A percentile compares a stretch with the other conserved stretches of the same genome.
These are phyloP conservation scores for Oreochromis tanganicae DNA, from an alignment of 2,113 vertebrate genomes.

Conservation along the genomic window DNA sequence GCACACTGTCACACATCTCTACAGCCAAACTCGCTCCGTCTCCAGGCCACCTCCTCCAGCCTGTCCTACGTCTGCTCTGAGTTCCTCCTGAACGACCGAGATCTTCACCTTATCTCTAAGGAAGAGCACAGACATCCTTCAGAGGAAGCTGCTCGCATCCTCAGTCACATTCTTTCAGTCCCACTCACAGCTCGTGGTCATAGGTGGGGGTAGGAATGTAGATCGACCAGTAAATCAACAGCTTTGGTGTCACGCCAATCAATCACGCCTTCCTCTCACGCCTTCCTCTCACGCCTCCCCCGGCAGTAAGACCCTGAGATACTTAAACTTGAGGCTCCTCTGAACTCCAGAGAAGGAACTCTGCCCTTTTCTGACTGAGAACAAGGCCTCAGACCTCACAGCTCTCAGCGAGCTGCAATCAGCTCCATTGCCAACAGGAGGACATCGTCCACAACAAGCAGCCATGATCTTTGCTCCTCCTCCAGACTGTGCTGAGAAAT, in stretches of 20 bases:
- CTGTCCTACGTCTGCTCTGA: not conserved
- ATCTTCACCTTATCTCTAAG: not conserved
- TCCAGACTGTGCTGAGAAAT: not conserved
- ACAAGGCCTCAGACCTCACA: not conserved
- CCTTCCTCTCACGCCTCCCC: fast-evolving
- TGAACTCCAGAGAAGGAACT: fast-evolving
- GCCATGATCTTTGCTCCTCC: fast-evolving
- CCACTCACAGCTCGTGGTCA: not conserved
- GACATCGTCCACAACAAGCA: not conserved
- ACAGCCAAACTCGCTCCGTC: not conserved
- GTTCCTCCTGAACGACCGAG: not conserved
- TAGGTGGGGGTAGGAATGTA: not conserved
- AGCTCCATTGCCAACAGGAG: not conserved
- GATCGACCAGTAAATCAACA: not conserved
- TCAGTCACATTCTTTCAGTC: not conserved
- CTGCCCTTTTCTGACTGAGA: not conserved
- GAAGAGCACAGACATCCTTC: not conserved
- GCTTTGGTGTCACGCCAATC: not conserved
- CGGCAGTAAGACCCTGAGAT: not conserved
- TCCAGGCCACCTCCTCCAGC: not conserved
- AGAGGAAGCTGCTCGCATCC: not conserved
- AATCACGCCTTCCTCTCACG: not conserved
- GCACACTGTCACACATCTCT: too few relatives aligned
- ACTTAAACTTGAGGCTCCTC: not conserved
- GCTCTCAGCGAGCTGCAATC: not conserved